Evolutionary conservation across 1,140 invertebrate species (phyloP).

Genomic region (Anagrus nilaparvatae): DNA sequence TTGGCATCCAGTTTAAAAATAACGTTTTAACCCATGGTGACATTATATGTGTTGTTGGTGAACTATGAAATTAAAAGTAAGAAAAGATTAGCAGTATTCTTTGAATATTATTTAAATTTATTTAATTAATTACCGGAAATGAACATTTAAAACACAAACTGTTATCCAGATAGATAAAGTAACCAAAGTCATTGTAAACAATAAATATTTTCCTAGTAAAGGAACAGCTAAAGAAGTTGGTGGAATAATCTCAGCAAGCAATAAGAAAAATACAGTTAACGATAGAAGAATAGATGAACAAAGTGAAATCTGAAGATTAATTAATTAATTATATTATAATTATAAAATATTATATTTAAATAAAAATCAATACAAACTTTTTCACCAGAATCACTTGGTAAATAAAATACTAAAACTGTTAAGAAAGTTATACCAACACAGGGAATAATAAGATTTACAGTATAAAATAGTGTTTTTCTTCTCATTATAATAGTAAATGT

Average conservation of each 20-base stretch:
- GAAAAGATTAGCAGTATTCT: neutral
- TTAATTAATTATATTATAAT: neutral
- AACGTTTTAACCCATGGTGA: conserved; percentile 77
- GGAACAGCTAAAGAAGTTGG: conserved; percentile 95
- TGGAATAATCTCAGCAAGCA: conserved; percentile 94
- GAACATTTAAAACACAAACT: conserved; percentile 92
- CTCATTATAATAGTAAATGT: conserved; percentile 94
- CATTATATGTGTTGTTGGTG: conserved; percentile 95
- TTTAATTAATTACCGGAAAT: conserved; percentile 78
- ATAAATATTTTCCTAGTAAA: conserved; percentile 88
- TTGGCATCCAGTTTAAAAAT: conserved; percentile 83
- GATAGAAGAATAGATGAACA: conserved; percentile 97
- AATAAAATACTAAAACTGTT: conserved; percentile 89
- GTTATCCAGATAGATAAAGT: conserved; percentile 95
- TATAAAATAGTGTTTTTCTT: conserved; percentile 84
- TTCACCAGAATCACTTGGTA: conserved; percentile 92
- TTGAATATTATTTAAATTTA: neutral
- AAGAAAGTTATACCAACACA: conserved; percentile 88
- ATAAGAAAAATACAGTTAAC: conserved; percentile 95
- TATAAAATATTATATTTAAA: neutral
- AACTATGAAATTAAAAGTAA: conserved; percentile 45
- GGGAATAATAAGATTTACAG: conserved; percentile 83
- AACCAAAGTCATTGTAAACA: conserved; percentile 97
- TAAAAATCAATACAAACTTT: conserved; percentile 49
- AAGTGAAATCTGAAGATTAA: conserved; percentile 63